These are phyloP conservation scores for Drosophila ananassae DNA, from an alignment of 1,140 invertebrate genomes.

Conservation along the genomic window DNA sequence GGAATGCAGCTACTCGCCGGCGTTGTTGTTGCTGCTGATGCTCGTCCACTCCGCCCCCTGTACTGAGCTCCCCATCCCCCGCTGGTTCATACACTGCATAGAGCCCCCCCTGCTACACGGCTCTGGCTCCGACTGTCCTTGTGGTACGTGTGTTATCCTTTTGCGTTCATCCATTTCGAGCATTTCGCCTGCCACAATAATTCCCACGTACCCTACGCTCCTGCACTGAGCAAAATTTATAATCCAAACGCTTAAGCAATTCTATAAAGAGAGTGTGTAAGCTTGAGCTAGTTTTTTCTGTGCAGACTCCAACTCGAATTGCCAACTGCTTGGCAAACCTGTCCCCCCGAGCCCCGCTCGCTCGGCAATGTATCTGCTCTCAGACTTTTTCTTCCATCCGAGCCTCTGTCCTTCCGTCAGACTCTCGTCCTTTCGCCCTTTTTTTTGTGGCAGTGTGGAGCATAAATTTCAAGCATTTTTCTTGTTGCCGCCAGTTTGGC, in stretches of 20 bases:
- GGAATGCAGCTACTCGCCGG: conserved; percentile 75
- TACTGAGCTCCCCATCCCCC: not conserved
- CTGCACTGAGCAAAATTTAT: not conserved
- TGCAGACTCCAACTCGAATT: conserved; percentile 34
- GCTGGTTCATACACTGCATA: not conserved
- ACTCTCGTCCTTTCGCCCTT: conserved; percentile 9
- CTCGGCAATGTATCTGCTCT: conserved; percentile 63
- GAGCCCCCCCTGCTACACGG: not conserved
- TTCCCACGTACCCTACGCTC: conserved; percentile 64
- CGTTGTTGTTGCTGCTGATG: conserved; percentile 18
- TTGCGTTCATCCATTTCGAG: conserved; percentile 59
- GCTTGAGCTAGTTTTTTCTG: not conserved
- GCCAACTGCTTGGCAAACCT: conserved; percentile 32
- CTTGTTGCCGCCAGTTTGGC: conserved; percentile 49
- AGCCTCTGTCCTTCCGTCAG: no score
- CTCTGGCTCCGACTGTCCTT: conserved; percentile 19
- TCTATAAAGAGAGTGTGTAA: no score
- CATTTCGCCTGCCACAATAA: conserved; percentile 73
- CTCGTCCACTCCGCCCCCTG: conserved; percentile 1
- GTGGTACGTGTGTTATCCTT: conserved; percentile 74
- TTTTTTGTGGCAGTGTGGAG: conserved; percentile 53
- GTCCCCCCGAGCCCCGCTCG: no score
- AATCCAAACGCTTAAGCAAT: not conserved
- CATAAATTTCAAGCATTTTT: conserved; percentile 78
- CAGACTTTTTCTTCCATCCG: conserved; percentile 48